phyloP scores from a whole-genome alignment of 1,140 invertebrate species.

The Hydropsyche tenuis region DNA sequence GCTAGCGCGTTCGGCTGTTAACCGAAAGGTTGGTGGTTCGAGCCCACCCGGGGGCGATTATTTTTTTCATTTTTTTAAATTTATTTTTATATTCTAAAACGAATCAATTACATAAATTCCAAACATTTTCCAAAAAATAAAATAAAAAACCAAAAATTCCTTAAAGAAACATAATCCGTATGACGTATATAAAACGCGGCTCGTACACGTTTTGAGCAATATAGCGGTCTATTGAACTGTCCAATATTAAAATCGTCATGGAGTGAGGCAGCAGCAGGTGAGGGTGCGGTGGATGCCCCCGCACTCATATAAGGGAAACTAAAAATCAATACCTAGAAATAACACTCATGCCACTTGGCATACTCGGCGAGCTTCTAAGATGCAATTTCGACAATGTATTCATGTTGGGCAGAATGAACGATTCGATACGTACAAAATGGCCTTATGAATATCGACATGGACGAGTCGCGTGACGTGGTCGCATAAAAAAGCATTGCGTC shows the following conservation, averaged over 20 bases:
- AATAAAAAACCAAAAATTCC: neutral
- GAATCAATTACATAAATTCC: conserved; percentile 14
- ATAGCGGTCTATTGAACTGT: conserved; percentile 33
- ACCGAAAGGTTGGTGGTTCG: conserved; percentile 79
- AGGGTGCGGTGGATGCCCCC: conserved; percentile 28
- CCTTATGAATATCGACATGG: too few species aligned
- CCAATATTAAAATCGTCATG: conserved; percentile 35
- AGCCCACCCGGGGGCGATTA: conserved; percentile 72
- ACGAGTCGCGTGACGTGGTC: too few species aligned
- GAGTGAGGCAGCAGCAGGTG: conserved; percentile 23
- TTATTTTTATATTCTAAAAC: conserved; percentile 11
- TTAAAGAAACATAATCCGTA: too few species aligned
- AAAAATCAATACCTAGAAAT: conserved; percentile 43
- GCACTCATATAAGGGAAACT: conserved; percentile 36
- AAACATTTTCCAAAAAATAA: neutral
- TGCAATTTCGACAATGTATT: conserved; percentile 27
- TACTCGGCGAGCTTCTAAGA: conserved; percentile 20
- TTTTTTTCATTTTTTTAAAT: conserved; percentile 25
- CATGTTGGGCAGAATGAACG: neutral
- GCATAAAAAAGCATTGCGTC: too few species aligned
- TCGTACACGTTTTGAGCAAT: neutral
- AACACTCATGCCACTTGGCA: conserved; percentile 35
- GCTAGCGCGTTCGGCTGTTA: conserved; percentile 79
- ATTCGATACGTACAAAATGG: too few species aligned
- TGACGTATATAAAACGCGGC: neutral